Base-by-base conservation (phyloP, 2,797 vertebrate genomes). In the Nannoperca australis region DNA sequence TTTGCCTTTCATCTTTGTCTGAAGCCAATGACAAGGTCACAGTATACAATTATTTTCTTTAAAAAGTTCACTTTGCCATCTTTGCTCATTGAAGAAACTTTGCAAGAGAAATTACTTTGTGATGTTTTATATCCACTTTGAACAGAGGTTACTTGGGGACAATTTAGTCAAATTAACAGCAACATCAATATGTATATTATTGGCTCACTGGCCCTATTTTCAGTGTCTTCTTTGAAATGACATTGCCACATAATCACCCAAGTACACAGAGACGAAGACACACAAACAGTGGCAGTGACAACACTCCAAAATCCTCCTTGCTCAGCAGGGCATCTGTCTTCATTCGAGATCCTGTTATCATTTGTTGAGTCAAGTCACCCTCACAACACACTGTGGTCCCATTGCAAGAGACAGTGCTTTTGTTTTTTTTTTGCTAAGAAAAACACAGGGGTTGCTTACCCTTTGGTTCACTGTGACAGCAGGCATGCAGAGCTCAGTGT, bases 331-430 rank as follows among this genome's bases (percentile, higher is more conserved):
- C 59, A 78, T 76, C 81, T 76, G 59, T 85, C 86, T 83, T 56
- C 88, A 82, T 88, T 76, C 61, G 68, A 64, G 68, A 85, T 78
- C 49, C 54, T 78, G 63, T 73, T 82, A 61, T 78, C 77, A 78
- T 88, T 91, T 91, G 85, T 86, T 56, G 58, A 83, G 76, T 79
- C 73, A 27, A 86, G 79, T 82, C 83, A 47, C 79, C 84, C 66
- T 88, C 70, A 64, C 51, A 71, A 40, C 69, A 76, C 73, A 68
- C 62, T 76, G 64, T 40, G 66, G 85, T 79, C 66, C 62, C 45
- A 74, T 70, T 72, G 68, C 70, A 62, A 60, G 69, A 88, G 75
- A 85, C 53, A 54, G 22, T 54, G 53, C 76, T 90, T 89, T 88
- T 82, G 68, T 81, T 34, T 54, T 85, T 87, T 82, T 36, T 54